Evolutionary conservation across 2,888 invertebrate genomes (phyloP), one percentile per base, ranked within the genome.

Genomic region (Sesamia inferens): DNA sequence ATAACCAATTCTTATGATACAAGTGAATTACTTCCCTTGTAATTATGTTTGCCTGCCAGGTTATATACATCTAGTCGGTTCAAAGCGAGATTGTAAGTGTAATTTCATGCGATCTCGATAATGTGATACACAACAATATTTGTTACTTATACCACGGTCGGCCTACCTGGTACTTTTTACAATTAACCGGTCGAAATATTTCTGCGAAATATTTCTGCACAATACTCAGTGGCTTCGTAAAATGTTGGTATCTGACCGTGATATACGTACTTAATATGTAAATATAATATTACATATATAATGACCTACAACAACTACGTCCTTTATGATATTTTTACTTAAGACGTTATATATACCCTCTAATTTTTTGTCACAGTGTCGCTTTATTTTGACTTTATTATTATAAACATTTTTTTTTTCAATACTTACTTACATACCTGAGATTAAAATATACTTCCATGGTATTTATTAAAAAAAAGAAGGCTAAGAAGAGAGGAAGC

Each of bases 371-470:
- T 96, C 96, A 96, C 96, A 96, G 96, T 95, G 90, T 94, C 94
- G 96, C 96, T 96, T 96, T 94, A 95, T 95, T 95, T 95, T 96
- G 96, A 96, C 96, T 95, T 94, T 88, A 90, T 93, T 94, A 94
- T 91, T 92, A 94, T 93, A 92, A 94, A 95, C 93, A 94, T 87
- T 93, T 93, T 93, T 90, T 31, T 89, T 88, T 88, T 87, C 88
- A 93, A 91, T 94, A 94, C 90, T 92, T 95, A 95, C 93, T 93
- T 94, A 94, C 92, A 94, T 88, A 89, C 85, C 86, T 82, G 81
- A 86, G 87, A 87, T 86, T 87, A 87, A 87, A 87, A 87, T 90
- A 89, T 91, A 90, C 90, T 89, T 92, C 88, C 88, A 88, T 88
- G 90, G 87, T 84, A 81, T 75, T 74, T 70, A 54, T 74, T 78